These are phyloP conservation scores for Standfussiana lucernea DNA, from an alignment of 2,888 invertebrate genomes.

Conservation along the genomic window DNA sequence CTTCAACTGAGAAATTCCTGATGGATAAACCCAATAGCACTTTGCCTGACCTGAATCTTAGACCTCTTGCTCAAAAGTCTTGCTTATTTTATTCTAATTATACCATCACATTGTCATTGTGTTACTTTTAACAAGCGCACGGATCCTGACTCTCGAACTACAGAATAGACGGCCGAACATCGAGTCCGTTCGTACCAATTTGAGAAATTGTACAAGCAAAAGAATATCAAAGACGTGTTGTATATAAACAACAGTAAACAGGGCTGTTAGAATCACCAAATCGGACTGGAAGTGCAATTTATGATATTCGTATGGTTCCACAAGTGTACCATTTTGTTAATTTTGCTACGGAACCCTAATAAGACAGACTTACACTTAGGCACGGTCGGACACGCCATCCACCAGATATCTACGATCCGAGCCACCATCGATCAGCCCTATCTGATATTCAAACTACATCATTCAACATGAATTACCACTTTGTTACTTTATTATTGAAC, in stretches of 20 bases:
- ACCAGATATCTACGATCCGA: conserved; percentile 50
- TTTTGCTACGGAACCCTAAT: conserved; percentile 4
- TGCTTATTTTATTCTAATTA: background rate
- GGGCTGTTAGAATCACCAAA: background rate
- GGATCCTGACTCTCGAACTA: background rate
- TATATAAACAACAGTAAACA: background rate
- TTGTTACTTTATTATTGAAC: conserved; percentile 60
- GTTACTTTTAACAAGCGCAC: background rate
- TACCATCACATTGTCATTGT: background rate
- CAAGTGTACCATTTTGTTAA: conserved; percentile 9
- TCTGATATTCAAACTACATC: conserved; percentile 68
- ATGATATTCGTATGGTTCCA: background rate
- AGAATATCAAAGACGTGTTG: background rate
- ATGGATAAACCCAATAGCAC: background rate
- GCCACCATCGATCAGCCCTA: conserved; percentile 65
- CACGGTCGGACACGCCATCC: conserved; percentile 52
- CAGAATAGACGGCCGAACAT: background rate
- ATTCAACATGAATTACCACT: conserved; percentile 66
- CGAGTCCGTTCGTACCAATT: background rate
- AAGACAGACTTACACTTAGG: conserved; percentile 32
- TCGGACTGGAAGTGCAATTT: background rate
- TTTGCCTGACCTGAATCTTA: background rate
- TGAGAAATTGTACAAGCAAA: background rate
- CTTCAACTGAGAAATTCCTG: background rate
- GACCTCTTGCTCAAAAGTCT: background rate